Percentiles rank a stretch among this genome's conserved stretches.
phyloP scores from a whole-genome alignment of 2,113 vertebrate species.

The Dipodomys merriami region DNA sequence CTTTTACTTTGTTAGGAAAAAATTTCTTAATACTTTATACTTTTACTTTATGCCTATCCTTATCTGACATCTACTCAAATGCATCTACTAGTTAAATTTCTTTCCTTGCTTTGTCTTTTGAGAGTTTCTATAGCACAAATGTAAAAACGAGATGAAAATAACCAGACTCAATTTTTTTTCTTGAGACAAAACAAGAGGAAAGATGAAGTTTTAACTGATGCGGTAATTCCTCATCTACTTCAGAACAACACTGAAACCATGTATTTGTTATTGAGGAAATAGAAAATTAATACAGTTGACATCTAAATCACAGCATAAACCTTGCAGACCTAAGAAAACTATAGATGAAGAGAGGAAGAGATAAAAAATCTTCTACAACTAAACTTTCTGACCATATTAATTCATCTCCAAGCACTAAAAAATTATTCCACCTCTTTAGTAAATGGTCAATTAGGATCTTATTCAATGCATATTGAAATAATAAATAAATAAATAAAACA shows the following conservation, averaged over 20 bases:
- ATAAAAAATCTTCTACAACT: conserved; percentile 8
- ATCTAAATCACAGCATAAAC: neutral
- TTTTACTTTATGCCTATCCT: conserved; percentile 7
- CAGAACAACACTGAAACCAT: conserved; percentile 17
- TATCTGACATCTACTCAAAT: conserved; percentile 38
- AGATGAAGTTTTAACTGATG: neutral
- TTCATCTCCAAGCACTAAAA: conserved; percentile 16
- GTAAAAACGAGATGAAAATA: conserved; percentile 44
- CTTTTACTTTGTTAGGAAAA: neutral
- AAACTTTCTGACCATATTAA: conserved; percentile 29
- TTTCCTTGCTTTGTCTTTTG: conserved; percentile 2
- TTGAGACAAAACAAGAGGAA: neutral
- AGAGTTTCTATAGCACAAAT: neutral
- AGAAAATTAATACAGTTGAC: conserved; percentile 34
- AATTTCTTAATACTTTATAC: conserved; percentile 33
- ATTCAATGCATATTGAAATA: neutral
- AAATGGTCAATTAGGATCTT: conserved; percentile 5
- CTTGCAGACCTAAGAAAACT: neutral
- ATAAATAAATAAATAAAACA: no score
- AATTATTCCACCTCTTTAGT: neutral
- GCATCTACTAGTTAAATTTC: conserved; percentile 19
- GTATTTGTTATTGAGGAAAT: conserved; percentile 31
- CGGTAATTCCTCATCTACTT: neutral
- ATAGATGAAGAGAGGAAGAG: neutral
- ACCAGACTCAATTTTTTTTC: neutral